Conservation (phyloP, 2,797 vertebrate genomes). For the Margarornis squamiger region DNA sequence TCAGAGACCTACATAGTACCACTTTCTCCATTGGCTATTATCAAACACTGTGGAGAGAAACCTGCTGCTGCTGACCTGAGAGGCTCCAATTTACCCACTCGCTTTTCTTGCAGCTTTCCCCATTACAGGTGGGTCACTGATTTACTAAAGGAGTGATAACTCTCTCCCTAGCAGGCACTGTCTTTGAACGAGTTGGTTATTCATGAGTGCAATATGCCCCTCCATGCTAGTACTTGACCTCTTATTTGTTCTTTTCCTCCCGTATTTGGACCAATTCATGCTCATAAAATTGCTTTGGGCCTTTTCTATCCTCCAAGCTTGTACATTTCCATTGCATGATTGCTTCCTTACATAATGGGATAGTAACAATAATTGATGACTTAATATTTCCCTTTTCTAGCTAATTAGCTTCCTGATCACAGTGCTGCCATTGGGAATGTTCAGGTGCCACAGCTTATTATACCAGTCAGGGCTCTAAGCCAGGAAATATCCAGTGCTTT, state of each 20-base stretch:
- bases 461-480: not conserved
- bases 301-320: not conserved
- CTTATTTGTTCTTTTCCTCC: conserved; percentile 37
- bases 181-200: conserved; percentile 7
- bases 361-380: conserved; percentile 22
- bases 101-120: not conserved
- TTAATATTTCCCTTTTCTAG: conserved; percentile 16
- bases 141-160: not conserved
- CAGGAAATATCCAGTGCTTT: not conserved
- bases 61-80: not conserved
- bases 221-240: not conserved
- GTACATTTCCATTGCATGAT: not conserved
- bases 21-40: not conserved
- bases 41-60: not conserved
- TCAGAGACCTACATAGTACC: not conserved
- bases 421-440: not conserved
- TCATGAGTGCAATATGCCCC: not conserved
- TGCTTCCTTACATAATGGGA: conserved; percentile 3
- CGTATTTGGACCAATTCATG: not conserved
- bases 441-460: not conserved
- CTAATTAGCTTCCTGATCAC: conserved; percentile 41
- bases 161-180: not conserved
- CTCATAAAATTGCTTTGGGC: conserved; percentile 8
- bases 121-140: not conserved
- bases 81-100: not conserved